A percentile compares a stretch with the other conserved stretches of the same genome.
Conservation (phyloP, 2,888 invertebrate species). For the Drosophila mimetica region DNA sequence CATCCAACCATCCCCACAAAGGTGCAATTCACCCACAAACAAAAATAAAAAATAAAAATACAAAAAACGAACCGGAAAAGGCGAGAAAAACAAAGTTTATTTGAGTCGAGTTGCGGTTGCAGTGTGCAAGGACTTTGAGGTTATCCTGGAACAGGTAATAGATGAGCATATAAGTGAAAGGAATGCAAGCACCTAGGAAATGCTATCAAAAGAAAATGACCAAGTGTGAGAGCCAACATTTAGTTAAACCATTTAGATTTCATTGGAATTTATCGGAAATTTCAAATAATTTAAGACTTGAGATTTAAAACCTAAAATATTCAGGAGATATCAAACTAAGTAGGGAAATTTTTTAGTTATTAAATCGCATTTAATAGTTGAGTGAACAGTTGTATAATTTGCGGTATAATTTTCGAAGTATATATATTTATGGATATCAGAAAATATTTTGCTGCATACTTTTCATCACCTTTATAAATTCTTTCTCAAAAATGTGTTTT, state of each 20-base stretch:
- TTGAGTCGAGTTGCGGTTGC: slow-evolving; percentile 27
- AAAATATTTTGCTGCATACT: too few species aligned
- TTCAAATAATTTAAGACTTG: too few species aligned
- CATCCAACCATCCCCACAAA: slow-evolving; percentile 17
- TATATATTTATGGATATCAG: too few species aligned
- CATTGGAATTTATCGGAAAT: too few species aligned
- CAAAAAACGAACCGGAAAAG: slow-evolving; percentile 28
- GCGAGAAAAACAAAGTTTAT: slow-evolving; percentile 43
- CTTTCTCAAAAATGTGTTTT: too few species aligned
- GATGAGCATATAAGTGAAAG: slow-evolving; percentile 8
- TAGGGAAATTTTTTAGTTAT: too few species aligned
- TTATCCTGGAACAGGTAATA: slow-evolving; percentile 5
- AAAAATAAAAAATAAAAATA: slow-evolving; percentile 9
- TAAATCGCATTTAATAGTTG: too few species aligned
- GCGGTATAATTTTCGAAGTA: too few species aligned
- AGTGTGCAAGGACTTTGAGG: slow-evolving; percentile 1
- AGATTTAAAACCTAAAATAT: too few species aligned
- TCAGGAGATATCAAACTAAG: too few species aligned
- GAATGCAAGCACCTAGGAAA: not conserved
- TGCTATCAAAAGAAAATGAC: not conserved
- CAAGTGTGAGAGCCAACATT: not conserved
- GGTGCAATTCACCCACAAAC: slow-evolving; percentile 36
- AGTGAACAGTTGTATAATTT: too few species aligned
- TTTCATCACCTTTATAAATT: too few species aligned
- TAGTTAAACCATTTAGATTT: not conserved